A percentile compares a stretch with the other conserved stretches of the same genome.
phyloP scores from a whole-genome alignment of 2,113 vertebrate genomes.

The Rhynchopsitta pachyrhyncha region DNA sequence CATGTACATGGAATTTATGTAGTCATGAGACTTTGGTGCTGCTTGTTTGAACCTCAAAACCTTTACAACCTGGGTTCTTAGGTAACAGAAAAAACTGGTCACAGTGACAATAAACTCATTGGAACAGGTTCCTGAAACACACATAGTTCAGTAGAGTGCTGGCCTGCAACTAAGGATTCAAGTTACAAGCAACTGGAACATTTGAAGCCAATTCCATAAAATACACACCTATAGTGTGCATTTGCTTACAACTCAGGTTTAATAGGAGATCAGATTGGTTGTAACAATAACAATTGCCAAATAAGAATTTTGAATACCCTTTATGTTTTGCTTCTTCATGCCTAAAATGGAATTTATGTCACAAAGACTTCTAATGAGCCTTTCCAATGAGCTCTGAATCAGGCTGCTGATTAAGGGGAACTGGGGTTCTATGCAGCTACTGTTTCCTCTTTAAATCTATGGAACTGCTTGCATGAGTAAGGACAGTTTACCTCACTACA shows the following conservation, averaged over 20 bases:
- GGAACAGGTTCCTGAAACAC: background rate
- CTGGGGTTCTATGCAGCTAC: background rate
- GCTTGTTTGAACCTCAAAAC: background rate
- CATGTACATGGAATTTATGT: background rate
- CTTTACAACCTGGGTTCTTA: background rate
- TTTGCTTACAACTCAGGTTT: background rate
- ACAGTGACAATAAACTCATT: background rate
- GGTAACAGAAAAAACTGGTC: background rate
- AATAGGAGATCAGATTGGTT: background rate
- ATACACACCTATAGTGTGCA: background rate
- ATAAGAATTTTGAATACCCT: background rate
- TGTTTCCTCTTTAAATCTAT: background rate
- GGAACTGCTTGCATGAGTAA: background rate
- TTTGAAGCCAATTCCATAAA: background rate
- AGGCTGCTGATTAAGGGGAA: background rate
- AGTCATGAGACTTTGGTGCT: background rate
- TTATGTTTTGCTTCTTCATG: background rate
- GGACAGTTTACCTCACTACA: background rate
- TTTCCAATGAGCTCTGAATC: background rate
- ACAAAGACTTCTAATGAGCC: background rate
- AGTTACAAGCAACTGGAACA: background rate
- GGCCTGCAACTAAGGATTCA: background rate
- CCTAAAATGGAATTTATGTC: background rate
- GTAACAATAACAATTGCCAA: background rate
- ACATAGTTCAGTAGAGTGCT: rapidly evolving